A percentile compares a stretch with the other conserved stretches of the same genome.
Evolutionary conservation across 1,140 invertebrate species (phyloP).

Genomic region (Coenobita brevimanus): DNA sequence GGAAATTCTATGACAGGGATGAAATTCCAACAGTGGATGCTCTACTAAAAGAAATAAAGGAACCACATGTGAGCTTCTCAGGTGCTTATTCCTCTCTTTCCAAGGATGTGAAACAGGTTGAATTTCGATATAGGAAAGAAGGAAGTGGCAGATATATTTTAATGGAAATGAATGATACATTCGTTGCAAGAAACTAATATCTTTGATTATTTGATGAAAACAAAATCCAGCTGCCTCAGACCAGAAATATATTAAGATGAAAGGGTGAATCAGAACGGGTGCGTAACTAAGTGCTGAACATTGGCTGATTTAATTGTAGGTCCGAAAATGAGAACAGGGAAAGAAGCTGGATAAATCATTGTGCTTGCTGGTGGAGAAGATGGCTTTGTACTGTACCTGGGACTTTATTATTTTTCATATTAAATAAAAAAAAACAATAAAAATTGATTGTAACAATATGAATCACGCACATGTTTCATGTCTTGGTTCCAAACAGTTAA

Average conservation of each 20-base stretch:
- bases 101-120: conserved; percentile 30
- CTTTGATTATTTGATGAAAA: conserved; percentile 13
- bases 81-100: background rate
- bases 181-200: conserved; percentile 29
- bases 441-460: no score
- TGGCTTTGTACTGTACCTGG: no score
- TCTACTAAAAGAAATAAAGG: conserved; percentile 1
- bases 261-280: no score
- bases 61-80: conserved; percentile 6
- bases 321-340: no score
- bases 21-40: conserved; percentile 10
- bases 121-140: conserved; percentile 22
- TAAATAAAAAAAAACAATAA: no score
- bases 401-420: no score
- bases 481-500: no score
- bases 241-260: conserved; percentile 43
- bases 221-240: conserved; percentile 8
- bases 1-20: conserved; percentile 33
- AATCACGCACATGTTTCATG: no score
- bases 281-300: no score
- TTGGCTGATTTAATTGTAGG: no score
- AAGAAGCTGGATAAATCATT: no score
- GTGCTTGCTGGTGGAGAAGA: no score
- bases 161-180: conserved; percentile 25
- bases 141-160: conserved; percentile 1